A percentile compares a stretch with the other conserved stretches of the same genome.
Evolutionary conservation across 2,113 vertebrate genomes (phyloP).

Genomic region (Scophthalmus maximus): DNA sequence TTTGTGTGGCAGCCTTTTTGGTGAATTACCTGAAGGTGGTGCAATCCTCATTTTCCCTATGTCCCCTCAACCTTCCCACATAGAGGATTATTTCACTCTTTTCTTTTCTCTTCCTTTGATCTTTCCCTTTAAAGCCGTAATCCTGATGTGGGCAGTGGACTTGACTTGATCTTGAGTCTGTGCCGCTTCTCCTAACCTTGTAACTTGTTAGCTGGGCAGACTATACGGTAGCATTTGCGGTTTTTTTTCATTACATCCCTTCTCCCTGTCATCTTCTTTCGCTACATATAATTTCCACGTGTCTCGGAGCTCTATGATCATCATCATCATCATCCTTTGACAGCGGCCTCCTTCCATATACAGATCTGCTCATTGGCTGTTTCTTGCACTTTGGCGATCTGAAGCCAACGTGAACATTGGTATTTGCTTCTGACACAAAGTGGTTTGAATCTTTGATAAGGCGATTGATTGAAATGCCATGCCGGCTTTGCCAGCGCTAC

Average conservation of each 20-base stretch:
- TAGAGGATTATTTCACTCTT: conserved; percentile 19
- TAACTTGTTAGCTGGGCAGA: neutral
- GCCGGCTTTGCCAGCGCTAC: neutral
- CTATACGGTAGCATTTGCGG: neutral
- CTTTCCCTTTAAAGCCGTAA: conserved; percentile 6
- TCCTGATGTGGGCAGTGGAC: neutral
- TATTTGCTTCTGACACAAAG: neutral
- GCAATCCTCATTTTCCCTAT: conserved; percentile 29
- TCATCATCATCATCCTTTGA: neutral
- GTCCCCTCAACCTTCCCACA: conserved; percentile 17
- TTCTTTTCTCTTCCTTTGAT: conserved; percentile 41
- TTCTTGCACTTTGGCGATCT: neutral
- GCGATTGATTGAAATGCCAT: conserved; percentile 8
- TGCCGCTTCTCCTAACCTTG: neutral
- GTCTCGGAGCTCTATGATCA: neutral
- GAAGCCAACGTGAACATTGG: neutral
- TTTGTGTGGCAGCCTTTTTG: conserved; percentile 32
- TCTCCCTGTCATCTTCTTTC: neutral
- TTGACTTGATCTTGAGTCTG: conserved; percentile 4
- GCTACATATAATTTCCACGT: neutral
- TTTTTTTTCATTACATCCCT: neutral
- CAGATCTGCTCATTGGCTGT: neutral
- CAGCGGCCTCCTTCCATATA: neutral
- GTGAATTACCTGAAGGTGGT: conserved; percentile 30
- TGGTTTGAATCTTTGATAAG: conserved; percentile 18